Conservation (phyloP, 2,113 vertebrate species). For the Lasiurus cinereus region DNA sequence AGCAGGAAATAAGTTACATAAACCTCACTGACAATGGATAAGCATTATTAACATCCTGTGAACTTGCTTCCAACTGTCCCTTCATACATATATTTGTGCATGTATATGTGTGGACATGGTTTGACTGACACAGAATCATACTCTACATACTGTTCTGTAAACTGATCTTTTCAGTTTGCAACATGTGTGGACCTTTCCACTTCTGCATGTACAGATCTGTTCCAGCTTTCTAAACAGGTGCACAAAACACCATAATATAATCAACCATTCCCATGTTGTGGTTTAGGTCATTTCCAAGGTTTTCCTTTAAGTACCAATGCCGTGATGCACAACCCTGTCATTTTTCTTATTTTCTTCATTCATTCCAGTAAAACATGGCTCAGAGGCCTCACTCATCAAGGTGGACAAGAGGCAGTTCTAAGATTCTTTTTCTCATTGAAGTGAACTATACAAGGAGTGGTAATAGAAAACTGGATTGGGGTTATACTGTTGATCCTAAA, state of each 20-base stretch:
- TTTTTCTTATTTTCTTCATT: background rate
- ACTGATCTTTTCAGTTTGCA: slow-evolving; percentile 43
- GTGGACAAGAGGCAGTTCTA: background rate
- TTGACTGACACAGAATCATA: background rate
- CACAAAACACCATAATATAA: background rate
- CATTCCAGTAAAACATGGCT: slow-evolving; percentile 24
- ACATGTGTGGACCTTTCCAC: background rate
- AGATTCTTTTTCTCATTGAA: background rate
- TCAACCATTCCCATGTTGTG: background rate
- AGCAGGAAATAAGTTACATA: slow-evolving; percentile 66
- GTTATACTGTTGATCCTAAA: background rate
- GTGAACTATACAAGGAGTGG: slow-evolving; percentile 8
- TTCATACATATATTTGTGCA: background rate
- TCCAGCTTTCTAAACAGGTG: slow-evolving; percentile 40
- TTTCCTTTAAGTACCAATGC: slow-evolving; percentile 48
- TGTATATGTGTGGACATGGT: background rate
- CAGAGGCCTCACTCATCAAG: background rate
- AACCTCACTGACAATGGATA: slow-evolving; percentile 34
- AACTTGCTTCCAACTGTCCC: background rate
- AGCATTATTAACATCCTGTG: slow-evolving; percentile 25
- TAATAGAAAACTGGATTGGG: background rate
- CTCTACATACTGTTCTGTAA: background rate
- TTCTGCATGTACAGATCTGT: slow-evolving; percentile 21
- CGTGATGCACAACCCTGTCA: background rate
- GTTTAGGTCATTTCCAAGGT: background rate